Percentiles rank a stretch among this genome's conserved stretches.
Evolutionary conservation across 53 echinoderm and acorn worm genomes (phyloP).

Genomic region (Echinometra lucunter): DNA sequence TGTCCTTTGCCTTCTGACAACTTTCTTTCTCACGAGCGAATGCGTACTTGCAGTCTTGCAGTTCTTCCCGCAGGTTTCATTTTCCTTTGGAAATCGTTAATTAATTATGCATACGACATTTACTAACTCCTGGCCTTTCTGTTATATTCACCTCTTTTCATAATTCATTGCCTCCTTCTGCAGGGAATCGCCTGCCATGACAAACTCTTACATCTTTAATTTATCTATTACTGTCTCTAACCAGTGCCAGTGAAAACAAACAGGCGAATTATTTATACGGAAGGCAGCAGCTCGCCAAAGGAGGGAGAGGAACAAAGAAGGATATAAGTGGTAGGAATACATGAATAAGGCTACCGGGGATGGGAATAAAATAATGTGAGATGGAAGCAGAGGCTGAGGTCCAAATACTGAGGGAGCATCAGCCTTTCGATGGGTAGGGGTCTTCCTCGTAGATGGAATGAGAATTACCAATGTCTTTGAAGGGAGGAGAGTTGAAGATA

Average conservation of each 20-base stretch:
- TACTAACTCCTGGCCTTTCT: not conserved
- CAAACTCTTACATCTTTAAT: conserved; percentile 44
- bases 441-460: too few relatives aligned
- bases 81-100: not conserved
- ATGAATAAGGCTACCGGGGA: not conserved
- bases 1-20: not conserved
- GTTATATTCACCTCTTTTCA: not conserved
- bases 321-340: not conserved
- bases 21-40: not conserved
- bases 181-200: not conserved
- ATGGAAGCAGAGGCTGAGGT: not conserved
- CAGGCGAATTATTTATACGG: conserved; percentile 27
- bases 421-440: too few relatives aligned
- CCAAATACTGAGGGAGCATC: not conserved
- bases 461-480: too few relatives aligned
- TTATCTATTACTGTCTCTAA: conserved; percentile 27
- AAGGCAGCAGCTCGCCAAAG: not conserved
- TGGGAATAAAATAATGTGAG: too few relatives aligned
- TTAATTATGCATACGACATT: not conserved
- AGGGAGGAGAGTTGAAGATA: too few relatives aligned
- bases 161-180: conserved; percentile 14
- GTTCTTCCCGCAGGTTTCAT: not conserved
- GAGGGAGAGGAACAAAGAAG: not conserved
- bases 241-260: not conserved
- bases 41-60: not conserved